A percentile compares a stretch with the other conserved stretches of the same genome.
These are phyloP conservation scores for Drosophila oshimai DNA, from an alignment of 1,140 invertebrate genomes.

Conservation along the genomic window DNA sequence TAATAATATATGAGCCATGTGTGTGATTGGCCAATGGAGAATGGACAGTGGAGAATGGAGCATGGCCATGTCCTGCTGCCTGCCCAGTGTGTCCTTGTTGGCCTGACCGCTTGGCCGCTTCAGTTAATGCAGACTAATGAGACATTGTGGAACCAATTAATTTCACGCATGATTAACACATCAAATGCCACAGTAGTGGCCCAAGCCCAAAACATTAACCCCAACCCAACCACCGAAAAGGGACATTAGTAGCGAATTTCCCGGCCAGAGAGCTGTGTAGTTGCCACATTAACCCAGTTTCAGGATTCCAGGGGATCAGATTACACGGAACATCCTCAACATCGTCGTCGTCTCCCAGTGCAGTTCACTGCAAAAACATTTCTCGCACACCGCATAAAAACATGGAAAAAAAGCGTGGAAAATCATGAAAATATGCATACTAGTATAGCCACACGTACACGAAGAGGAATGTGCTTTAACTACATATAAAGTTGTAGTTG, in stretches of 20 bases:
- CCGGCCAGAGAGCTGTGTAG: constrained; percentile 30
- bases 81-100: constrained; percentile 18
- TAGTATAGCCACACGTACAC: constrained; percentile 11
- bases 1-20: constrained; percentile 78
- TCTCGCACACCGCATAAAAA: constrained; percentile 55
- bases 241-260: constrained; percentile 42
- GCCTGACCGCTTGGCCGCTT: constrained; percentile 56
- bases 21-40: constrained; percentile 41
- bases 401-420: constrained; percentile 65
- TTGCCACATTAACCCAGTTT: constrained; percentile 67
- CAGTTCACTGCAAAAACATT: constrained; percentile 41
- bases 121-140: constrained; percentile 81
- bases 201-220: neutral
- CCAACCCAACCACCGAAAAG: neutral
- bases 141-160: constrained; percentile 82
- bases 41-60: too few species aligned
- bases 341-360: constrained; percentile 26
- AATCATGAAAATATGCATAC: constrained; percentile 47
- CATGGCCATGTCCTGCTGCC: neutral
- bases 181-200: constrained; percentile 59
- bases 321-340: constrained; percentile 65
- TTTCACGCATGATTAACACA: constrained; percentile 82
- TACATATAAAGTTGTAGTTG: constrained; percentile 22
- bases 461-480: constrained; percentile 23
- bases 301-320: constrained; percentile 21